Conservation (phyloP, 2,888 invertebrate species). For the Bimastos eiseni region DNA sequence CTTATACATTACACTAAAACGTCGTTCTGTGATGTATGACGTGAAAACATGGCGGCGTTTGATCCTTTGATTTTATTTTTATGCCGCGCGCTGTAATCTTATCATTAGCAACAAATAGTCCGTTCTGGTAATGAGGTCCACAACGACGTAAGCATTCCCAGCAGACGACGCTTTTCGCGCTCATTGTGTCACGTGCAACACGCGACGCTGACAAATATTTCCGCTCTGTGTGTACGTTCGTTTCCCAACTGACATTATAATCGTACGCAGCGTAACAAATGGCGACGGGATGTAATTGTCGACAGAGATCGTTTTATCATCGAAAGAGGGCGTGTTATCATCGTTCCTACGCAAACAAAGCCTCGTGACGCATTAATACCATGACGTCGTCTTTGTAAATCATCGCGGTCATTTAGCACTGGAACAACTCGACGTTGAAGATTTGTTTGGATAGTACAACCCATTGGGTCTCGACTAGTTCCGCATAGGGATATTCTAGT, state of each 20-base stretch:
- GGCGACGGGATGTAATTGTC: not conserved
- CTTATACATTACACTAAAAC: not conserved
- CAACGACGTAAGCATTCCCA: not conserved
- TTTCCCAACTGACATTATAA: too few relatives aligned
- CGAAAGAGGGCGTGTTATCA: not conserved
- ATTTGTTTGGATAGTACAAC: not conserved
- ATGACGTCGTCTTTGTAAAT: not conserved
- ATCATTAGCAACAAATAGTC: not conserved
- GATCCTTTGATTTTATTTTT: not conserved
- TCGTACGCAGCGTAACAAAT: not conserved
- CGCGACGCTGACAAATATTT: not conserved
- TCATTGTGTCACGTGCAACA: not conserved
- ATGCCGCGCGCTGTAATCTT: not conserved
- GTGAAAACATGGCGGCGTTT: not conserved
- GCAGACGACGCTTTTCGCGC: not conserved
- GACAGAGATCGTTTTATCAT: not conserved
- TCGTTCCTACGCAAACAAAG: slow-evolving; percentile 13
- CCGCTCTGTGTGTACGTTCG: too few relatives aligned
- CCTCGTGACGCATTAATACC: not conserved
- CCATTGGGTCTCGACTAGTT: not conserved
- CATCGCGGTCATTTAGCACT: not conserved
- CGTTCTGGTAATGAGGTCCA: slow-evolving; percentile 3
- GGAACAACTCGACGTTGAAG: not conserved
- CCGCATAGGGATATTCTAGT: not conserved
- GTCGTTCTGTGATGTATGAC: not conserved